Percentiles rank a stretch among this genome's conserved stretches.
Conservation (phyloP, 2,888 invertebrate species). For the Rhamnusium bicolor region DNA sequence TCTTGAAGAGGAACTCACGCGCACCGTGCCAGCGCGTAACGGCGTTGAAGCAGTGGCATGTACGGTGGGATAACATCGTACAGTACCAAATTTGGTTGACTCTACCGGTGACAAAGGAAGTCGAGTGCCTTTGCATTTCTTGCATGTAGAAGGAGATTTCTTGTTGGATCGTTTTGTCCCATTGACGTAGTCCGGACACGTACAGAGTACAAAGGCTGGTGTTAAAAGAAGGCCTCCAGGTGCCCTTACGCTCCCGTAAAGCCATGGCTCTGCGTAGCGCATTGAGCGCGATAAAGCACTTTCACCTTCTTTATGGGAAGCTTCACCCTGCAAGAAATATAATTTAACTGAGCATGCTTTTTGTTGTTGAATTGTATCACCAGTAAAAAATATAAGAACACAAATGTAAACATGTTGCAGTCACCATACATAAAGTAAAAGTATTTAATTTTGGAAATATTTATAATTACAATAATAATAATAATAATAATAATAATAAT, state of each 20-base stretch:
- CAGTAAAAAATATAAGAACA: too few species aligned
- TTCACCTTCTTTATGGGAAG: conserved; percentile 73
- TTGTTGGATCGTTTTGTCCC: conserved; percentile 83
- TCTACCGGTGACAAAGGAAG: conserved; percentile 77
- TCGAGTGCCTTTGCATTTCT: conserved; percentile 88
- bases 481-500: too few species aligned
- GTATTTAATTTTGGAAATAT: too few species aligned
- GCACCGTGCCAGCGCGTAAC: conserved; percentile 77
- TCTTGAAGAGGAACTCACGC: conserved; percentile 76
- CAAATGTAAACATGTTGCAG: too few species aligned
- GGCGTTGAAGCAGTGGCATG: conserved; percentile 60
- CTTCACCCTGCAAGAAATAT: conserved; percentile 55
- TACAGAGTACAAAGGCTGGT: conserved; percentile 84
- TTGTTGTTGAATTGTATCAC: too few species aligned
- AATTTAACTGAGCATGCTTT: too few species aligned
- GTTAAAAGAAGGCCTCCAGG: conserved; percentile 69
- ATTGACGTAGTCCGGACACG: conserved; percentile 85
- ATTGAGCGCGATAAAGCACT: conserved; percentile 87
- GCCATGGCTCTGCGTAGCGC: conserved; percentile 90
- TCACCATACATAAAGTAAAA: too few species aligned
- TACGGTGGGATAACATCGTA: conserved; percentile 69
- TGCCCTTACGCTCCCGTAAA: conserved; percentile 82
- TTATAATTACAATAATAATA: too few species aligned
- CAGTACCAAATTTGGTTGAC: conserved; percentile 78
- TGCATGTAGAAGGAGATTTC: conserved; percentile 85